Base-by-base conservation (phyloP, 2,797 vertebrate species). In the Aulostomus chinensis region DNA sequence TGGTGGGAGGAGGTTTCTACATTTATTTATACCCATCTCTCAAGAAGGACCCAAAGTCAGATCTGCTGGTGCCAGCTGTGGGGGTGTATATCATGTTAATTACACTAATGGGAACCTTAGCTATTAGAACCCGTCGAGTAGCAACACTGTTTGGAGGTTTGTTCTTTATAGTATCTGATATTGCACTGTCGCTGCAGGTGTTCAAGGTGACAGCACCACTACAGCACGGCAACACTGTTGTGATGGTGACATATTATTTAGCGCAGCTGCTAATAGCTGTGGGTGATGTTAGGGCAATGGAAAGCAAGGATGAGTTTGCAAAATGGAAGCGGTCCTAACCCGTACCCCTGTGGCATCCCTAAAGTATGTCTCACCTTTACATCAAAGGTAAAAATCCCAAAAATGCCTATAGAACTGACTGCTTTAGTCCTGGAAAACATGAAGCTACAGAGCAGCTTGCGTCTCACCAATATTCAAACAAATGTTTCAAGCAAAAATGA, bases 181-280 rank as follows among this genome's bases (percentile, higher is more conserved):
- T 84, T 0, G 42, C 83, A 0, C 86, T 96, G 32, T 86, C 90
- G 10, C 35, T 93, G 28, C 77, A 92, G 15, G 33, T 62, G 4
- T 97, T 96, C 33, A 83, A 85, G 13, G 75, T 60, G 4, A 24
- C 59, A 0, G 16, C 90, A 10, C 52, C 73, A 0, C 18, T 73
- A 9, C 29, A 77, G 33, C 34, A 89, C 0, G 71, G 82, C 2
- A 68, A 60, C 2, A 4, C 53, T 4, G 1, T 89, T 16, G 62
- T 92, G 56, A 97, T 97, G 95, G 64, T 52, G 9, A 92, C 93
- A 1, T 96, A 96, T 63, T 97, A 95, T 33, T 40, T 88, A 0
- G 93, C 92, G 1, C 95, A 96, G 85, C 15, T 91, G 9, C 80
- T 95, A 5, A 91, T 97, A 0, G 69, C 91, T 0, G 58, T 91